phyloP scores from a whole-genome alignment of 35 echinoderm and acorn worm species.

The Lytechinus pictus region DNA sequence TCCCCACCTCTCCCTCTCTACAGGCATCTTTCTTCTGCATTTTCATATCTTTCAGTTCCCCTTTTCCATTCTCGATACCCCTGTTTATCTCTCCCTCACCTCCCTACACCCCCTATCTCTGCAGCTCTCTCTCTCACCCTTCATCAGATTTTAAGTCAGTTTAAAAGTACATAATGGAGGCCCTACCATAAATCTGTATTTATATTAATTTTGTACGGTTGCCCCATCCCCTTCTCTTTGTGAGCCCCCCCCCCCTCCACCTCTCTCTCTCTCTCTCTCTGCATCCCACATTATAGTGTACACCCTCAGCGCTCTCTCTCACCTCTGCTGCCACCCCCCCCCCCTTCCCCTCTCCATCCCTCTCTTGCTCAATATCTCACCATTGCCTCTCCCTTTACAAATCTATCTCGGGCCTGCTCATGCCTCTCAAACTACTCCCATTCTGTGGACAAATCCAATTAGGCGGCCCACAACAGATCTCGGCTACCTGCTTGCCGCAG shows the following conservation, averaged over 20 bases:
- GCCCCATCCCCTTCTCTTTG: no score
- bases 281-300: no score
- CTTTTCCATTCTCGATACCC: background rate
- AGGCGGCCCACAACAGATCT: background rate
- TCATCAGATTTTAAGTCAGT: no score
- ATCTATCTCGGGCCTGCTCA: background rate
- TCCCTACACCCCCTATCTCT: background rate
- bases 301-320: no score
- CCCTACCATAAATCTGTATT: no score
- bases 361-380: background rate
- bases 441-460: slow-evolving; percentile 35
- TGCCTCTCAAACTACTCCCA: background rate
- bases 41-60: background rate
- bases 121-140: no score
- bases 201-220: no score
- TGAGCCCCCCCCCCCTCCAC: background rate
- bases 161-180: no score
- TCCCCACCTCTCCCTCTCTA: background rate
- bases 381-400: background rate
- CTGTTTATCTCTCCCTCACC: background rate
- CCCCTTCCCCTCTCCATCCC: no score
- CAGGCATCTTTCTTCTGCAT: background rate
- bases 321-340: no score
- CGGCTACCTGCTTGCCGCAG: background rate
- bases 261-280: background rate